These are phyloP conservation scores for Monochamus alternatus DNA, from an alignment of 2,888 invertebrate genomes.

Conservation along the genomic window DNA sequence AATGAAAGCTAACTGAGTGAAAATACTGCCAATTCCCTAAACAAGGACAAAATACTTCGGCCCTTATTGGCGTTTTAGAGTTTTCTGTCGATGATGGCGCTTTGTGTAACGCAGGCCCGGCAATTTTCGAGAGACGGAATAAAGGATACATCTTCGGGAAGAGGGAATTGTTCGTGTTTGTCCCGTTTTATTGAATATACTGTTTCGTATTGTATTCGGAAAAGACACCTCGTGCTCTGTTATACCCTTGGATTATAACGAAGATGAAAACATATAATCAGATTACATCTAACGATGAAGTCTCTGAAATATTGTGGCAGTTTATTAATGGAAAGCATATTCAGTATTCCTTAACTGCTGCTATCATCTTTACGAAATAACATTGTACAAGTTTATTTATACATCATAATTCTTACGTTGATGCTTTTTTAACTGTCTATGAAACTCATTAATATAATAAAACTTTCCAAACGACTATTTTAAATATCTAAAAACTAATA, in stretches of 20 bases:
- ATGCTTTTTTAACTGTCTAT: too few relatives aligned
- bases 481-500: too few relatives aligned
- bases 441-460: too few relatives aligned
- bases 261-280: neutral
- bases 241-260: slow-evolving; percentile 1
- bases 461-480: too few relatives aligned
- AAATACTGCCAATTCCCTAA: slow-evolving; percentile 43
- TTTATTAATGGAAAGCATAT: too few relatives aligned
- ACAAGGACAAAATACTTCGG: slow-evolving; percentile 41
- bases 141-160: slow-evolving; percentile 15
- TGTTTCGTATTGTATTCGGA: slow-evolving; percentile 4
- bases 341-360: too few relatives aligned
- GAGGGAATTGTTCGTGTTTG: slow-evolving; percentile 5
- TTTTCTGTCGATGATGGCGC: slow-evolving; percentile 30
- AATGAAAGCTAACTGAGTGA: slow-evolving; percentile 43
- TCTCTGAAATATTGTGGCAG: too few relatives aligned
- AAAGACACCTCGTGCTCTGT: slow-evolving; percentile 8
- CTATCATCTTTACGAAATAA: too few relatives aligned
- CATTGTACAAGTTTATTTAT: too few relatives aligned
- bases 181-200: slow-evolving; percentile 2
- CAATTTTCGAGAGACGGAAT: slow-evolving; percentile 19
- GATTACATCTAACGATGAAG: neutral
- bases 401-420: too few relatives aligned
- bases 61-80: slow-evolving; percentile 37
- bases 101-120: slow-evolving; percentile 17